phyloP scores from a whole-genome alignment of 2,888 invertebrate species.

The Galeruca laticollis region DNA sequence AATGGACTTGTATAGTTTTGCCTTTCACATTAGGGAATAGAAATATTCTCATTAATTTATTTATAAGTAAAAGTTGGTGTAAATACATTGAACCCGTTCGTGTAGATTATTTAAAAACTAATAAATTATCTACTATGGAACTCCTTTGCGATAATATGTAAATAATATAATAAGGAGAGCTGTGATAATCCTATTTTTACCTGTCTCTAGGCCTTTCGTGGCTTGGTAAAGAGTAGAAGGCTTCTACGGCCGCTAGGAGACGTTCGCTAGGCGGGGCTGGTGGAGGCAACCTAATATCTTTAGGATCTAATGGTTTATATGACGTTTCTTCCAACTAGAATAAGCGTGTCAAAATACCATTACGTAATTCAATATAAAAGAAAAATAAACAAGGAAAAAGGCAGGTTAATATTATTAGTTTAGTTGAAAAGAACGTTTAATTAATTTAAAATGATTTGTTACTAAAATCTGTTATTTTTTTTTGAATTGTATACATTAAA shows the following conservation, averaged over 20 bases:
- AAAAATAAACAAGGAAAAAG: slow-evolving; percentile 12
- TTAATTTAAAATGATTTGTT: too few species aligned
- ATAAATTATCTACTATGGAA: slow-evolving; percentile 11
- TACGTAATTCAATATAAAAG: slow-evolving; percentile 36
- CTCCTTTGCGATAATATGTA: slow-evolving; percentile 8
- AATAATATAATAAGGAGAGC: slow-evolving; percentile 29
- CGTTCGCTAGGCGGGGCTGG: slow-evolving; percentile 96
- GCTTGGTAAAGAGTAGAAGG: slow-evolving; percentile 94
- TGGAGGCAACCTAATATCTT: slow-evolving; percentile 90
- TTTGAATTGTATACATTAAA: too few species aligned
- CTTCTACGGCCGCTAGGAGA: slow-evolving; percentile 92
- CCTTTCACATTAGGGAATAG: too few species aligned
- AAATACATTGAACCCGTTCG: too few species aligned
- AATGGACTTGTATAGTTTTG: too few species aligned
- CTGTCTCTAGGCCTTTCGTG: slow-evolving; percentile 95
- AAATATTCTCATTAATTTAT: too few species aligned
- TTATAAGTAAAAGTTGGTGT: too few species aligned
- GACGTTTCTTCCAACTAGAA: slow-evolving; percentile 86
- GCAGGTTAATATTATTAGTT: neutral
- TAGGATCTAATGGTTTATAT: slow-evolving; percentile 91
- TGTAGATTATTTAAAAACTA: too few species aligned
- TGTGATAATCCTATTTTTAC: slow-evolving; percentile 66
- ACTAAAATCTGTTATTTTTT: too few species aligned
- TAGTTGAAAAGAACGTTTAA: slow-evolving; percentile 12
- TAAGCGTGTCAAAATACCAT: slow-evolving; percentile 54